Conservation (phyloP, 2,888 invertebrate species). For the Drosophila paramelanica region DNA sequence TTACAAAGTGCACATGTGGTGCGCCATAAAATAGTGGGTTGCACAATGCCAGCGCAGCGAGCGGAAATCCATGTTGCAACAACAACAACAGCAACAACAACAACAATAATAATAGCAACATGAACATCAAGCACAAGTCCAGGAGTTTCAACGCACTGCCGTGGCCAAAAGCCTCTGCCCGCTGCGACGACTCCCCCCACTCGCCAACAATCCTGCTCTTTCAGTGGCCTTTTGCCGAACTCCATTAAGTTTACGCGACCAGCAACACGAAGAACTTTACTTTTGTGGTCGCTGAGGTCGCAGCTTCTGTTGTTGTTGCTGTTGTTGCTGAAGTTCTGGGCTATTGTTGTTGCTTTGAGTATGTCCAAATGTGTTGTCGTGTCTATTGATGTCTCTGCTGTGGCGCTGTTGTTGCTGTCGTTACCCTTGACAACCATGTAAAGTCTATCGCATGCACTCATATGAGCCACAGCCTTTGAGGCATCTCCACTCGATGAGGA, state of each 20-base stretch:
- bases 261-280: slow-evolving; percentile 72
- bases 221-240: slow-evolving; percentile 64
- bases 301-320: slow-evolving; percentile 21
- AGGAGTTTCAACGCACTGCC: slow-evolving; percentile 38
- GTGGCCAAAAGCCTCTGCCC: slow-evolving; percentile 50
- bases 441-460: slow-evolving; percentile 35
- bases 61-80: slow-evolving; percentile 72
- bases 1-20: slow-evolving; percentile 81
- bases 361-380: slow-evolving; percentile 53
- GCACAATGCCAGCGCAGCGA: slow-evolving; percentile 52
- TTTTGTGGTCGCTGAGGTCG: slow-evolving; percentile 66
- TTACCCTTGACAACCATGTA: slow-evolving; percentile 47
- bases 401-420: slow-evolving; percentile 18
- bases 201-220: neutral
- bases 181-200: neutral
- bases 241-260: slow-evolving; percentile 80
- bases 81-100: slow-evolving; percentile 40
- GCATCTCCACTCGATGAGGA: slow-evolving; percentile 2
- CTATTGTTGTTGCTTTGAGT: slow-evolving; percentile 39
- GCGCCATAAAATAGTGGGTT: slow-evolving; percentile 74
- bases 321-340: slow-evolving; percentile 24
- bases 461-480: slow-evolving; percentile 47
- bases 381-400: slow-evolving; percentile 52
- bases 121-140: slow-evolving; percentile 20
- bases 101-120: slow-evolving; percentile 23